Evolutionary conservation across 1,140 invertebrate genomes (phyloP), one percentile per base, ranked within the genome.

Genomic region (Helicoverpa zea): DNA sequence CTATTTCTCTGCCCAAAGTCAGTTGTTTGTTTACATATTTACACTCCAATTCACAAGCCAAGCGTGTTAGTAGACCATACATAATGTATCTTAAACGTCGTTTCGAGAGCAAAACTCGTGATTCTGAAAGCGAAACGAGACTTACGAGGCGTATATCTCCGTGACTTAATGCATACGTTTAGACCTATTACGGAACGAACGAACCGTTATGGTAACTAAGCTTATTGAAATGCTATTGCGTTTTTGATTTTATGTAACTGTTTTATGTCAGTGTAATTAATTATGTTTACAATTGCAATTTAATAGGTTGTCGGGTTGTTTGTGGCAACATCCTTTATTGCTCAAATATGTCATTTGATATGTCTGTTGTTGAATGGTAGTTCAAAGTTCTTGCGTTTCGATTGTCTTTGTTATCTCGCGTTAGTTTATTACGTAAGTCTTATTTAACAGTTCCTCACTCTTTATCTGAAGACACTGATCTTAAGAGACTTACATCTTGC

Each of bases 41-140:
- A 43, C 70, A 80, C 43, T 81, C 79, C 66, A 81, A 54, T 75
- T 66, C 59, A 66, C 72, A 75, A 68, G 51, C 59, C 35, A 77
- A 77, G 75, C 61, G 61, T 77, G 75, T 77, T 66, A 59, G 70
- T 58, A 51, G 73, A 51, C 47, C 51, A 77, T 66, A 77, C 75
- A 64, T 77, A 66, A 77, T 66, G 59, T 61, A 80, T 85, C 83
- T 77, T 77, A 54, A 66, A 16, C 75, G 75, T 77, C 75, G 75
- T 77, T 77, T 84, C 82, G 89, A 93, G 90, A 93, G 90, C 84
- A 90, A 92, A 89, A 90, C 86, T 87, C 85, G 85, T 91, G 89
- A 90, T 90, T 87, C 89, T 83, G 91, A 92, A 92, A 93, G 92
- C 86, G 75, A 77, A 77, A 77, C 75, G 23, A 54, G 61, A 64